Percentiles rank a stretch among this genome's conserved stretches.
These are phyloP conservation scores for Eupithecia subfuscata DNA, from an alignment of 2,888 invertebrate genomes.

Conservation along the genomic window DNA sequence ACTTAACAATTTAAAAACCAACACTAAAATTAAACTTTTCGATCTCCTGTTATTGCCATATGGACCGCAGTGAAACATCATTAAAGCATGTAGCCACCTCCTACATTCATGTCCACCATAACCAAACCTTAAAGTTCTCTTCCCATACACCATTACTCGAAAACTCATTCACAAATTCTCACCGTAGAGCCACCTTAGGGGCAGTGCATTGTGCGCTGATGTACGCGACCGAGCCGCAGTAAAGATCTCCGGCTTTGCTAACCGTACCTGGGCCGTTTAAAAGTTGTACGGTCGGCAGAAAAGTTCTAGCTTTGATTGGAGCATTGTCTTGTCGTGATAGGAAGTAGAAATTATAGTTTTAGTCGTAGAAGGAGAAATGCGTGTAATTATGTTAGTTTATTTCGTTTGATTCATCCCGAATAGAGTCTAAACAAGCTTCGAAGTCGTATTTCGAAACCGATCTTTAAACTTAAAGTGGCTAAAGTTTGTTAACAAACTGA, in stretches of 20 bases:
- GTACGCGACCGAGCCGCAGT: constrained; percentile 41
- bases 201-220: constrained; percentile 39
- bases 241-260: constrained; percentile 41
- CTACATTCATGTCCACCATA: neutral
- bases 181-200: constrained; percentile 30
- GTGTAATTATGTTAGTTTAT: no score
- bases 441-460: no score
- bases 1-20: no score
- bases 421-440: no score
- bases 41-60: no score
- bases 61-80: no score
- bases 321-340: neutral
- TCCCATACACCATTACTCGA: neutral
- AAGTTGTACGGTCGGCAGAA: constrained; percentile 49
- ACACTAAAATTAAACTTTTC: no score
- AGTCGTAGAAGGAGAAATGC: neutral
- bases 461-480: no score
- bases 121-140: neutral
- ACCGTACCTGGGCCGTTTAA: constrained; percentile 36
- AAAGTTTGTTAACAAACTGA: no score
- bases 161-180: constrained; percentile 17
- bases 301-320: constrained; percentile 16
- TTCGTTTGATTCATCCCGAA: no score
- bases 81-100: neutral
- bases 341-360: neutral